Evolutionary conservation across 2,888 invertebrate genomes (phyloP).

Genomic region (Endotricha flammealis): DNA sequence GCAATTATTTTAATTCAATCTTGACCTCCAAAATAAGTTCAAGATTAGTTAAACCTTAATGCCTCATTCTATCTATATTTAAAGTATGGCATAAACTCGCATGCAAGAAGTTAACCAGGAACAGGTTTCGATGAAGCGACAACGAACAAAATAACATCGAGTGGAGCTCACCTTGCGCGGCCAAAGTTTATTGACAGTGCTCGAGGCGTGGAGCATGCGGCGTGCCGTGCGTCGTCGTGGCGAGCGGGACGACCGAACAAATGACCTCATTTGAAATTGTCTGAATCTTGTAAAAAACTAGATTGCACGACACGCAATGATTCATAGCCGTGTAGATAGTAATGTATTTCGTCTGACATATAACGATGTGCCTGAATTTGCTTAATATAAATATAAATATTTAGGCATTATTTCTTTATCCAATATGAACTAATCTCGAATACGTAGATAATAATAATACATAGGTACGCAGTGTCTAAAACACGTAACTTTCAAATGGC

Average conservation of each 20-base stretch:
- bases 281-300: conserved; percentile 48
- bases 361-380: too few relatives aligned
- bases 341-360: too few relatives aligned
- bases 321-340: too few relatives aligned
- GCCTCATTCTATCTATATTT: conserved; percentile 11
- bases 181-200: conserved; percentile 75
- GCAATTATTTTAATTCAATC: conserved; percentile 42
- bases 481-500: too few relatives aligned
- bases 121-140: conserved; percentile 37
- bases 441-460: too few relatives aligned
- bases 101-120: conserved; percentile 12
- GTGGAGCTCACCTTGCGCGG: conserved; percentile 60
- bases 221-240: conserved; percentile 29
- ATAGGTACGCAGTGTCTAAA: too few relatives aligned
- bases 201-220: conserved; percentile 34
- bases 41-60: conserved; percentile 6
- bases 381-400: too few relatives aligned
- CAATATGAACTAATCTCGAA: too few relatives aligned
- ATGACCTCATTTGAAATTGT: conserved; percentile 60
- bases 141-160: conserved; percentile 49
- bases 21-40: conserved; percentile 47
- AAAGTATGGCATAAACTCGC: conserved; percentile 11
- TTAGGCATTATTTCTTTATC: too few relatives aligned
- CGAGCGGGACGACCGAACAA: conserved; percentile 42
- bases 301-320: conserved; percentile 48